Percentiles rank a stretch among this genome's conserved stretches.
Conservation (phyloP, 1,140 invertebrate species). For the silkworm (Bombyx mori) region ASM3026992v2 NC_085130.1:2674501-2675000, state of each 20-base stretch:
- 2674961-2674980: slow-evolving; percentile 32
- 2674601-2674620: slow-evolving; percentile 23
- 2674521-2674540: slow-evolving; percentile 12
- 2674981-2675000: slow-evolving; percentile 43
- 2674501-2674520: neutral
- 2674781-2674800: slow-evolving; percentile 38
- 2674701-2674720: slow-evolving; percentile 44
- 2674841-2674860: slow-evolving; percentile 40
- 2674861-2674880: slow-evolving; percentile 31
- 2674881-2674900: slow-evolving; percentile 30
- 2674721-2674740: slow-evolving; percentile 30
- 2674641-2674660: slow-evolving; percentile 33
- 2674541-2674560: slow-evolving; percentile 33
- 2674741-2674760: slow-evolving; percentile 37
- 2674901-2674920: slow-evolving; percentile 28
- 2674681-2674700: slow-evolving; percentile 27
- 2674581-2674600: slow-evolving; percentile 38
- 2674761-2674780: slow-evolving; percentile 40
- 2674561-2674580: slow-evolving; percentile 41
- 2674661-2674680: slow-evolving; percentile 49
- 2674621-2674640: slow-evolving; percentile 30
- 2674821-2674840: slow-evolving; percentile 38
- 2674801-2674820: slow-evolving; percentile 38
- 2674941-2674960: slow-evolving; percentile 31
- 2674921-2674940: slow-evolving; percentile 37